Conservation (phyloP, 2,888 invertebrate genomes). For the Lasioglossum marginatum region DNA sequence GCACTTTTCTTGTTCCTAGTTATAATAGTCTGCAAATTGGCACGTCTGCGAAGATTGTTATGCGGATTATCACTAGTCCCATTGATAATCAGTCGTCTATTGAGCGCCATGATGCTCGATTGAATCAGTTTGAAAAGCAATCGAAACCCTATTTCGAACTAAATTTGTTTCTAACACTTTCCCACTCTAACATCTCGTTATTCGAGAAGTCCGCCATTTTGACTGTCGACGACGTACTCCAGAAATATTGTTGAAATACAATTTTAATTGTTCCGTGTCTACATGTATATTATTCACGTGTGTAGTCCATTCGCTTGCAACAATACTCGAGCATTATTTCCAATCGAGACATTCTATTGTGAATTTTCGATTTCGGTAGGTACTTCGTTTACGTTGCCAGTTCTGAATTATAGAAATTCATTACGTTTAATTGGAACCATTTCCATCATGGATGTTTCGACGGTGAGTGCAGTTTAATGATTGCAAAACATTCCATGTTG, state of each 20-base stretch:
- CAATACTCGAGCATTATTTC: constrained; percentile 7
- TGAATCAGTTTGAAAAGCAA: constrained; percentile 41
- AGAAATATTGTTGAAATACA: constrained; percentile 51
- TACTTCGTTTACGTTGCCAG: constrained; percentile 6
- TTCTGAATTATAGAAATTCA: constrained; percentile 51
- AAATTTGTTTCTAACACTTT: constrained; percentile 29
- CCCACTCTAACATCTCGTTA: constrained; percentile 33
- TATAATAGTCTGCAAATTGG: background rate
- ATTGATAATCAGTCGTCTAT: constrained; percentile 6
- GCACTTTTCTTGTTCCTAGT: background rate
- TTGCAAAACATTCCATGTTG: background rate
- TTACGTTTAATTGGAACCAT: constrained; percentile 10
- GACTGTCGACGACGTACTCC: constrained; percentile 19
- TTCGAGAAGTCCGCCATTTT: constrained; percentile 36
- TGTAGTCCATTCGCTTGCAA: constrained; percentile 46
- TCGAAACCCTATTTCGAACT: constrained; percentile 36
- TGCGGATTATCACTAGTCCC: background rate
- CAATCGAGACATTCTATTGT: background rate
- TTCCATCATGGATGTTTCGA: background rate
- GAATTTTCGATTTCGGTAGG: constrained; percentile 28
- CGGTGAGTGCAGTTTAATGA: background rate
- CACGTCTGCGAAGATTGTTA: background rate
- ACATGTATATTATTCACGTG: background rate
- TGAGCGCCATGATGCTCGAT: constrained; percentile 12
- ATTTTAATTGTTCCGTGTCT: constrained; percentile 32